Evolutionary conservation across 2,113 vertebrate species (phyloP), one percentile per base, ranked within the genome.

Genomic region (Sterrhoptilus dennistouni): DNA sequence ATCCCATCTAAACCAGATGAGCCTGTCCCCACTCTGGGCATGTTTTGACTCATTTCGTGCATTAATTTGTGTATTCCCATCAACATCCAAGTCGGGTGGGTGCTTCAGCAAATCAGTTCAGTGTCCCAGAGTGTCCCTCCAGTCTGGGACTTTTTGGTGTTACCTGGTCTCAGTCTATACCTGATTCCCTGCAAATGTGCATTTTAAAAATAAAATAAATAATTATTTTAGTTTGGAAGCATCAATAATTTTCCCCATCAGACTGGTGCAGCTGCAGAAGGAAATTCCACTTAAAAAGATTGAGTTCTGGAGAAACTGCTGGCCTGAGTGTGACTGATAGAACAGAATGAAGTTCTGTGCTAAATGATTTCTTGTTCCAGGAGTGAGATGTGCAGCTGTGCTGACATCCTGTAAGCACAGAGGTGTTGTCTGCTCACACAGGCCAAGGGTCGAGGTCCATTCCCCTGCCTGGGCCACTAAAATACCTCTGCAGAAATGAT

Each of bases 1-100:
- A 87, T 2, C 25, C 44, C 5, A 0, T 2, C 2, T 5, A 3
- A 66, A 23, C 20, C 36, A 25, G 40, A 31, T 0, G 2, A 63
- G 24, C 14, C 1, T 13, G 69, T 28, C 47, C 65, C 28, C 27
- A 4, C 27, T 33, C 22, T 3, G 35, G 56, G 31, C 8, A 0
- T 7, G 0, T 65, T 61, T 49, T 21, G 27, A 35, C 0, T 78
- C 12, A 8, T 22, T 87, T 50, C 3, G 3, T 14, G 8, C 11
- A 4, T 81, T 44, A 20, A 53, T 52, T 94, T 25, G 1, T 16
- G 14, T 53, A 20, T 77, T 83, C 74, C 31, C 33, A 59, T 16
- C n/a, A 74, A 1, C 33, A 54, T 36, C 35, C 27, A 8, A n/a
- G 6, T 1, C 8, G 24, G 44, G 9, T 36, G 36, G 44, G 6